Evolutionary conservation across 2,113 vertebrate species (phyloP), one percentile per base, ranked within the genome.

Genomic region (Nymphicus hollandicus): DNA sequence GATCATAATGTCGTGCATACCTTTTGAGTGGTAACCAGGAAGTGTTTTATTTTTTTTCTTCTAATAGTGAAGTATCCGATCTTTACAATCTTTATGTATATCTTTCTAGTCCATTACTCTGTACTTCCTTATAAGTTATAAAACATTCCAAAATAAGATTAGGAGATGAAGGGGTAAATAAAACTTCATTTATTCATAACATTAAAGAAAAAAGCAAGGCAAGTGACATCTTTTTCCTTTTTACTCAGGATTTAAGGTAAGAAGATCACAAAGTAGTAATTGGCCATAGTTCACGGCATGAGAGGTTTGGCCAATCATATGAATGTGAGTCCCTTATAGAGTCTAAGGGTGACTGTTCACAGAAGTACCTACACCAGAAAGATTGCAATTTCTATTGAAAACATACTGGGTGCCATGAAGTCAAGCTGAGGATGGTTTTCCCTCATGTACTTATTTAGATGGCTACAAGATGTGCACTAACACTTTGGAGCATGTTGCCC

Each of bases 401-500:
- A 35, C 10, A 7, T n/a, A 3, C 6, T 25, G 33, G 13, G 33
- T 81, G 10, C 15, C 18, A 29, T 25, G 5, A 66, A 63, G 6
- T 43, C 24, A 70, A 69, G 10, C 13, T 63, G 31, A 47, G 49
- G 13, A 33, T 7, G 58, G 4, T 47, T 87, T 46, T 63, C 27
- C 13, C 19, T 65, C 17, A 31, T 2, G 0, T 25, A 13, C 9
- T 56, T 79, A 52, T 27, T 78, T 64, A 58, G 11, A 24, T 31
- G 16, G 29, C 37, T 52, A 49, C 35, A 20, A 66, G 31, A 66
- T 24, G 8, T 23, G 3, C 23, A 60, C 17, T 23, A 39, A 20
- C 7, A 13, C 28, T 74, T 53, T 20, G 11, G 15, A 61, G 1
- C 0, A 2, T 49, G 16, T 41, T 65, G 46, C 6, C n/a, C n/a